Evolutionary conservation across 2,888 invertebrate genomes (phyloP).

Genomic region (Schizotus pectinicornis): DNA sequence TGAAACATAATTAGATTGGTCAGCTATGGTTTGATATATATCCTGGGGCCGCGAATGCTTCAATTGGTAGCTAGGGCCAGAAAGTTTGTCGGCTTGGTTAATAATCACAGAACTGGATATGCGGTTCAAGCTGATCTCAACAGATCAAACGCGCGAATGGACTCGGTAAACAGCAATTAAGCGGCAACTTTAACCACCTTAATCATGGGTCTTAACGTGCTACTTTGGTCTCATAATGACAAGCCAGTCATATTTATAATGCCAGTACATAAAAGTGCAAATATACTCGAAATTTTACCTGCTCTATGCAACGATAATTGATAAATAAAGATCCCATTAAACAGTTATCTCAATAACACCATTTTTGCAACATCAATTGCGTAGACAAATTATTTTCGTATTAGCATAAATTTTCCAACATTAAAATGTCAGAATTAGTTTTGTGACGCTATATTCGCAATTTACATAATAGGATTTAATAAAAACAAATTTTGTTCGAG

Average conservation of each 20-base stretch:
- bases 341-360: constrained; percentile 3
- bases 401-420: not conserved
- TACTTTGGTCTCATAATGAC: constrained; percentile 59
- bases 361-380: too few relatives aligned
- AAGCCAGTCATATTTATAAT: constrained; percentile 54
- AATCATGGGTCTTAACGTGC: constrained; percentile 58
- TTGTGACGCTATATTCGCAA: not conserved
- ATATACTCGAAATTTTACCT: constrained; percentile 30
- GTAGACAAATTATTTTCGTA: too few relatives aligned
- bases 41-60: constrained; percentile 51
- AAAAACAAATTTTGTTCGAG: too few relatives aligned
- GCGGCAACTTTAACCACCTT: constrained; percentile 59
- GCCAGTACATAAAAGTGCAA: constrained; percentile 39
- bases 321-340: constrained; percentile 27
- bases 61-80: constrained; percentile 57
- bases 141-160: constrained; percentile 60
- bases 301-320: constrained; percentile 25
- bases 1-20: constrained; percentile 54
- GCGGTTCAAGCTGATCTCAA: constrained; percentile 53
- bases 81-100: constrained; percentile 55
- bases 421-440: not conserved
- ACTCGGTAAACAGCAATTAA: constrained; percentile 60
- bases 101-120: constrained; percentile 57
- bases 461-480: too few relatives aligned
- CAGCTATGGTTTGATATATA: constrained; percentile 54